Evolutionary conservation across 1,140 invertebrate species (phyloP).

Genomic region (Neodiprion virginianus): DNA sequence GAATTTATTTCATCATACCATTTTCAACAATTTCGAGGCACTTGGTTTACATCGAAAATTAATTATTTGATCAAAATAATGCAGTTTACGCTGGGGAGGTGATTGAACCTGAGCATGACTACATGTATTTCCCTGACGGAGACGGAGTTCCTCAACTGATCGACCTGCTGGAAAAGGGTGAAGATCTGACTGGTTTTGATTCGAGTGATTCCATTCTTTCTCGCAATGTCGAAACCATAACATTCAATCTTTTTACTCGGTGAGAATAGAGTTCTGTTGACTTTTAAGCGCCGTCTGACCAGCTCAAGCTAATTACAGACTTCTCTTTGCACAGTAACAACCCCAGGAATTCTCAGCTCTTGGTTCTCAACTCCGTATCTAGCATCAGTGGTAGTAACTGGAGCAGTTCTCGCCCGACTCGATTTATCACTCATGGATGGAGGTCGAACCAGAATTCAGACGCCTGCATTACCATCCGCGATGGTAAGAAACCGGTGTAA

Average conservation of each 20-base stretch:
- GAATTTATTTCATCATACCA: too few relatives aligned
- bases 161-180: background rate
- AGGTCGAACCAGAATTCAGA: constrained; percentile 8
- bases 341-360: background rate
- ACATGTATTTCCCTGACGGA: background rate
- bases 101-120: background rate
- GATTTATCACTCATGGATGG: constrained; percentile 43
- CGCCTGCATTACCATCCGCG: constrained; percentile 21
- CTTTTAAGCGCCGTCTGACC: too few relatives aligned
- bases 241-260: background rate
- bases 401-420: constrained; percentile 23
- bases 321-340: background rate
- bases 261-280: background rate
- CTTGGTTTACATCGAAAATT: too few relatives aligned
- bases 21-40: too few relatives aligned
- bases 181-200: background rate
- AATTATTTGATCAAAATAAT: too few relatives aligned
- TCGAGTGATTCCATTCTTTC: background rate
- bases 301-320: too few relatives aligned
- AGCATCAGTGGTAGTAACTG: constrained; percentile 12
- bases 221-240: background rate
- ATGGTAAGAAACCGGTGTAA: constrained; percentile 34
- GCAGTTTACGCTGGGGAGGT: background rate
- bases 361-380: background rate
- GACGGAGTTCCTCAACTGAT: background rate